Base-by-base conservation (phyloP, 2,797 vertebrate genomes). In the Eulemur mongoz region DNA sequence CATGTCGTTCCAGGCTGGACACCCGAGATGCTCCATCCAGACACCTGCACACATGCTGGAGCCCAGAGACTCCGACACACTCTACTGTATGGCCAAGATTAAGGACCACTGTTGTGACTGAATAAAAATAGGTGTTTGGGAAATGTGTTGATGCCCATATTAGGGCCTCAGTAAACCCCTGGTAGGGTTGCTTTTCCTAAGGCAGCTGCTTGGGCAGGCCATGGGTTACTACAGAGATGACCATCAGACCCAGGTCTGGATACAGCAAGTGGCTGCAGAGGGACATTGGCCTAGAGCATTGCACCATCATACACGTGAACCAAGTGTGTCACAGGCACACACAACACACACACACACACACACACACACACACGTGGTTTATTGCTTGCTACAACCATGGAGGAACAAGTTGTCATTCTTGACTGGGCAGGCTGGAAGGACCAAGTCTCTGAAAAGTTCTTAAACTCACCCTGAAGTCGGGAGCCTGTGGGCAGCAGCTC, bases 1-100 rank as follows among this genome's bases (percentile, higher is more conserved):
- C 20, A 3, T 0, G 1, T 25, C 27, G 12, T 5, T 17, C 0
- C 2, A 13, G 27, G 30, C 18, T 0, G 5, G 27, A 67, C 0
- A 2, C 70, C 80, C 3, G 10, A 5, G 7, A 20, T 45, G 18
- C 67, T 59, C n/a, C 25, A 35, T 48, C 48, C 4, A 9, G 13
- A 13, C 8, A 1, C 12, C 22, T 32, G 72, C 1, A 3, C 25
- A 25, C 32, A 43, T 48, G 67, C 73, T n/a, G n/a, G n/a, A 14
- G 57, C 25, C 25, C 13, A 35, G 43, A 57, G 23, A 32, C 12
- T 2, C 27, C 0, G 11, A 25, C 25, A 25, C 9, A 25, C 22
- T 82, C 48, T 52, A 30, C 52, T 45, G 35, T 17, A 13, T 2
- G 54, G 30, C 7, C 73, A 35, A 91, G 32, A 12, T 20, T 20